These are phyloP conservation scores for Phalera bucephala DNA, from an alignment of 2,888 invertebrate species.

Conservation along the genomic window DNA sequence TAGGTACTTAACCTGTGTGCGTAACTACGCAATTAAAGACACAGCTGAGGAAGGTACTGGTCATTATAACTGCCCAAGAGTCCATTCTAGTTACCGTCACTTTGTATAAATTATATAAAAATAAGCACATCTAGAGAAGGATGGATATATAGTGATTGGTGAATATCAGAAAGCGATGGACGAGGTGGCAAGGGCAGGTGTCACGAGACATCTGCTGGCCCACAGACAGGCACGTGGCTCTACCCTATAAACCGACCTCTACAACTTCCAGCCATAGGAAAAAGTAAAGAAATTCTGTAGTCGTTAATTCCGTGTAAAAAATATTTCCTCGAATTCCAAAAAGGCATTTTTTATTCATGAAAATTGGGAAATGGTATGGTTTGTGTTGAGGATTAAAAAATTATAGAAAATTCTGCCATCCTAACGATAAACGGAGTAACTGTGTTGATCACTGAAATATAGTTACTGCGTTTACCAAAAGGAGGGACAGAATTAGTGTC, in stretches of 20 bases:
- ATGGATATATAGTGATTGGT: slow-evolving; percentile 51
- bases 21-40: slow-evolving; percentile 56
- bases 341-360: too few species aligned
- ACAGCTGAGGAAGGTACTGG: slow-evolving; percentile 54
- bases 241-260: slow-evolving; percentile 73
- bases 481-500: too few species aligned
- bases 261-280: slow-evolving; percentile 54
- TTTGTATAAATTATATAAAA: slow-evolving; percentile 82
- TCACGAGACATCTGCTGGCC: slow-evolving; percentile 78
- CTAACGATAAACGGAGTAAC: too few species aligned
- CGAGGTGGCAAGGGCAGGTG: slow-evolving; percentile 77
- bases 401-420: too few species aligned
- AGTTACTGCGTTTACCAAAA: too few species aligned
- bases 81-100: slow-evolving; percentile 80
- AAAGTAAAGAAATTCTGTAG: slow-evolving; percentile 63
- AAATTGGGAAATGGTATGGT: too few species aligned
- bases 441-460: too few species aligned
- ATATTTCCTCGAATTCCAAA: slow-evolving; percentile 9
- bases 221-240: slow-evolving; percentile 73
- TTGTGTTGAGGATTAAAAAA: too few species aligned
- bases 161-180: slow-evolving; percentile 63
- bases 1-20: slow-evolving; percentile 21
- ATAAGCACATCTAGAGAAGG: slow-evolving; percentile 71
- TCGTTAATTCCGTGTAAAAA: slow-evolving; percentile 34
- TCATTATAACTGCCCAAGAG: slow-evolving; percentile 74